A percentile compares a stretch with the other conserved stretches of the same genome.
Conservation (phyloP, 2,797 vertebrate species). For the Brachyalestes nurse region DNA sequence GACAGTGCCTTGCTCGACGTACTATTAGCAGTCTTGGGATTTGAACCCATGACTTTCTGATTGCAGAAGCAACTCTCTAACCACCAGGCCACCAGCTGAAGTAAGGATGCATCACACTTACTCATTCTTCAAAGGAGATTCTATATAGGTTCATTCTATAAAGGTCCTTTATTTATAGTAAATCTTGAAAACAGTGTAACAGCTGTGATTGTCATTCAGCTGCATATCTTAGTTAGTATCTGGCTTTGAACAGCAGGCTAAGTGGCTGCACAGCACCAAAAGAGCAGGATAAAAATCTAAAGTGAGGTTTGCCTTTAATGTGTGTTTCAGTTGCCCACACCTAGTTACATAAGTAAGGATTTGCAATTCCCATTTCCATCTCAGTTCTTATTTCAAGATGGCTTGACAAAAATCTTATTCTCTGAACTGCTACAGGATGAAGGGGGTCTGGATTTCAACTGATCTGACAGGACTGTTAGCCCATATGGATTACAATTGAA, state of each 20-base stretch:
- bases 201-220: neutral
- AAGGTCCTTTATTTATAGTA: neutral
- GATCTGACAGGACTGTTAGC: neutral
- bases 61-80: too few relatives aligned
- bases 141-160: neutral
- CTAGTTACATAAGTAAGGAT: neutral
- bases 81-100: neutral
- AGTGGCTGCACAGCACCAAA: neutral
- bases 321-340: neutral
- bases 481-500: neutral
- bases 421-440: neutral
- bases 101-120: neutral
- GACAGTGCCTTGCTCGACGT: too few relatives aligned
- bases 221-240: neutral
- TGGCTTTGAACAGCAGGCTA: neutral
- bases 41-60: too few relatives aligned
- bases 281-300: neutral
- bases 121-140: neutral
- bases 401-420: neutral
- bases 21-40: too few relatives aligned
- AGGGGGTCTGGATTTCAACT: slow-evolving; percentile 4
- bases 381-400: neutral
- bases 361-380: neutral
- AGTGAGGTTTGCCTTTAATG: neutral
- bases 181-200: neutral